Base-by-base conservation (phyloP, 1,140 invertebrate species). In the Batillaria attramentaria region DNA sequence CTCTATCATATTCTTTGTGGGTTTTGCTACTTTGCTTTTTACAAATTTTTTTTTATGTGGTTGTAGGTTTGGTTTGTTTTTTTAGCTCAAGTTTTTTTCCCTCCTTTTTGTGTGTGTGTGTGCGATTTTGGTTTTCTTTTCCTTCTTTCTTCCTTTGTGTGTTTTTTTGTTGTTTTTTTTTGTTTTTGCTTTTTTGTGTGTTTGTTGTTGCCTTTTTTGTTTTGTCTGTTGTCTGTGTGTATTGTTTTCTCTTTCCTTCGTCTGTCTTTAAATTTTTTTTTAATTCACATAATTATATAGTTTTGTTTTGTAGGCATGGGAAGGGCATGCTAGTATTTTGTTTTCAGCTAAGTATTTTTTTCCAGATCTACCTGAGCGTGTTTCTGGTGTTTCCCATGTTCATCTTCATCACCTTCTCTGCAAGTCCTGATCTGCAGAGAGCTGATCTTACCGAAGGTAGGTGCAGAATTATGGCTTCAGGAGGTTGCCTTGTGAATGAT, bases 371-470 rank as follows among this genome's bases (percentile, higher is more conserved):
- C 24, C 76, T 89, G 2, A 90, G 89, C 81, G 90, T 89, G 6
- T 89, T 91, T 77, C 72, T 92, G 10, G 83, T 92, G 24, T 88
- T 92, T 77, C 91, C 91, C 8, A 92, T 92, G 88, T 92, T 90
- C 75, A 80, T 91, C 4, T 92, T 91, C 91, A 88, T 92, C 35
- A 79, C 81, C 13, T 91, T 91, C 39, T n/a, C n/a, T n/a, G n/a
- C n/a, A n/a, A n/a, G n/a, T n/a, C n/a, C n/a, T n/a, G n/a, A n/a
- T n/a, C n/a, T n/a, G n/a, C n/a, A n/a, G n/a, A n/a, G n/a, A n/a
- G n/a, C n/a, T n/a, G n/a, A n/a, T n/a, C n/a, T n/a, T n/a, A n/a
- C n/a, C n/a, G n/a, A n/a, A n/a, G n/a, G n/a, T n/a, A 54, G 50
- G 18, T 20, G 3, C 18, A 54, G n/a, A 54, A 2, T 54, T 2